Base-by-base conservation (phyloP, 2,113 vertebrate species). In the Erythrocercus mccallii region DNA sequence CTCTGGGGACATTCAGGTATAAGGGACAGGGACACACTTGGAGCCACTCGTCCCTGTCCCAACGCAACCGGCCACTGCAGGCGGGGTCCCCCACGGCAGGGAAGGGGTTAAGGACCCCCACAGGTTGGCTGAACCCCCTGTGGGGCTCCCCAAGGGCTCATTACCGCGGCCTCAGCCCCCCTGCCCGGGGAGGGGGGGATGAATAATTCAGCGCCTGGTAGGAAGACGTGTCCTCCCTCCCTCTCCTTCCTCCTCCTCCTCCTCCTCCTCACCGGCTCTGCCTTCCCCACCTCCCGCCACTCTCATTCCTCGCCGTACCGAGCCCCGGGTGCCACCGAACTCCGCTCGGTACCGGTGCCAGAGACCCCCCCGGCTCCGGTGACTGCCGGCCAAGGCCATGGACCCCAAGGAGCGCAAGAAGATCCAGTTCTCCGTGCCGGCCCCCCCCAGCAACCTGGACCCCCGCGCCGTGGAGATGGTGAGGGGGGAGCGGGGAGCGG, bases 391-490 rank as follows among this genome's bases (percentile, higher is more conserved):
- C 95, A 76, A 97, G 97, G 96, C 98, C 95, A 97, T 96, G 98
- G 98, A 97, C 95, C 97, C 97, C 96, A 99, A 99, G 96, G 99
- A 99, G 94, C 98, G 98, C 92, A 99, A 98, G 98, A 99, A 99
- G 98, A 99, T 99, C 97, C 99, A 99, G 69, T 99, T 99, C 88
- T 99, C 99, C 0, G 98, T 99, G 87, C 98, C 98, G 5, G 89
- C 98, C 6, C 98, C 97, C 33, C 98, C 99, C 53, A 98, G 98
- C 94, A 99, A 99, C 94, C 98, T 99, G 97, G 99, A 99, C 97
- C 99, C 99, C 38, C 98, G 99, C 79, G 99, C 99, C 94, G 99
- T 99, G 71, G 99, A 99, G 98, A 99, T 99, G 99, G 99, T 99
- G 98, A 98, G 99, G 3, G 6, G 58, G 40, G 11, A 5, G 19